Conservation (phyloP, 2,797 vertebrate genomes). For the Potorous gilbertii region DNA sequence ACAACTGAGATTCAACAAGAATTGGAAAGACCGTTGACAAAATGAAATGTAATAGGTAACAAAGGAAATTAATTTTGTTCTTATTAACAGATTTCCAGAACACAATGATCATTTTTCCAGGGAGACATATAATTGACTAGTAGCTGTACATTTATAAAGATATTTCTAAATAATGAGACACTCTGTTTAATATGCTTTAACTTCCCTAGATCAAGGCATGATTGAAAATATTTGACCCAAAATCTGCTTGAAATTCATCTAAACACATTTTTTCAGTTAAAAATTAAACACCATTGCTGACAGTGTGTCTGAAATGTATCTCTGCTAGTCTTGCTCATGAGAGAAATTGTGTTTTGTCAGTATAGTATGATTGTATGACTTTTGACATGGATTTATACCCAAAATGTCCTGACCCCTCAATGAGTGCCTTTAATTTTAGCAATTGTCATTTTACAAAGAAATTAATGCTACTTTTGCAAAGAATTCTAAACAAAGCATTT, state of each 20-base stretch:
- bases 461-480: no score
- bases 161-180: neutral
- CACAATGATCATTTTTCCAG: slow-evolving; percentile 42
- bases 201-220: neutral
- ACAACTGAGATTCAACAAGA: slow-evolving; percentile 32
- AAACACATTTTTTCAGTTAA: neutral
- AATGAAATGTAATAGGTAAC: slow-evolving; percentile 53
- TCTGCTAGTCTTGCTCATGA: no score
- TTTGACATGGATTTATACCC: no score
- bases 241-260: neutral
- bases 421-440: no score
- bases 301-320: no score
- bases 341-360: no score
- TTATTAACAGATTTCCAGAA: neutral
- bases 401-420: no score
- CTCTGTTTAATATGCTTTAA: neutral
- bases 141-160: neutral
- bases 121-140: neutral
- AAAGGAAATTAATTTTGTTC: slow-evolving; percentile 50
- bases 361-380: no score
- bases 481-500: no score
- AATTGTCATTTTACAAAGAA: no score
- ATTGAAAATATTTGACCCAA: neutral
- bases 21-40: slow-evolving; percentile 57
- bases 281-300: neutral